Percentiles rank a stretch among this genome's conserved stretches.
Conservation (phyloP, 2,113 vertebrate genomes). For the Aspidoscelis tigris region DNA sequence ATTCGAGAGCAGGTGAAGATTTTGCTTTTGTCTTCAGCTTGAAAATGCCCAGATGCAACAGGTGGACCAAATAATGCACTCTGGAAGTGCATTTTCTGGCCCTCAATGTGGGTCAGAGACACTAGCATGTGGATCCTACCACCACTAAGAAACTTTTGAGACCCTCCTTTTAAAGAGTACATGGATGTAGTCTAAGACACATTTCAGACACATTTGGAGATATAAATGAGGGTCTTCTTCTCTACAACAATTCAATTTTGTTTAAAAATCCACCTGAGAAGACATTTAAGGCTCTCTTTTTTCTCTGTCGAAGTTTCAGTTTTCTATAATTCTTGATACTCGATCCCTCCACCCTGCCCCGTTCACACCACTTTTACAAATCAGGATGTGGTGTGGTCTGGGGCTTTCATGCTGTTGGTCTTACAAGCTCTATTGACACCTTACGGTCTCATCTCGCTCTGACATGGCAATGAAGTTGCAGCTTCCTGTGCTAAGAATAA, state of each 20-base stretch:
- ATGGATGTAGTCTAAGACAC: too few species aligned
- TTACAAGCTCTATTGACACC: slow-evolving; percentile 63
- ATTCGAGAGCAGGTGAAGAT: too few species aligned
- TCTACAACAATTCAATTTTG: neutral
- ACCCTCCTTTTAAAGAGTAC: neutral
- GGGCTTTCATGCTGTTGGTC: slow-evolving; percentile 66
- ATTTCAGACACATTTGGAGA: neutral
- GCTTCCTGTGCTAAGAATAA: slow-evolving; percentile 69
- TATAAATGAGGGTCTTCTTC: neutral
- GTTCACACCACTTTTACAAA: slow-evolving; percentile 58
- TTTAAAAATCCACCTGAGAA: neutral
- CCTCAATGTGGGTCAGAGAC: too few species aligned
- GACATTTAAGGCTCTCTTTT: slow-evolving; percentile 12
- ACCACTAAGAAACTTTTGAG: neutral
- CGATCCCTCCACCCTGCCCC: slow-evolving; percentile 43
- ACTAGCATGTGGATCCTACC: too few species aligned
- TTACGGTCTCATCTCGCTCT: slow-evolving; percentile 59
- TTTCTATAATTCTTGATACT: slow-evolving; percentile 42
- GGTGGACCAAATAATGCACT: too few species aligned
- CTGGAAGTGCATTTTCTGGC: too few species aligned
- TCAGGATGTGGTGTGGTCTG: slow-evolving; percentile 68
- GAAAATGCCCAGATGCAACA: too few species aligned
- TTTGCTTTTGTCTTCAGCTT: too few species aligned
- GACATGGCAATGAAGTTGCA: slow-evolving; percentile 57
- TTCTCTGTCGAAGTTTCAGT: slow-evolving; percentile 25